Evolutionary conservation across 2,888 invertebrate genomes (phyloP).

Genomic region (Meteorus colon): DNA sequence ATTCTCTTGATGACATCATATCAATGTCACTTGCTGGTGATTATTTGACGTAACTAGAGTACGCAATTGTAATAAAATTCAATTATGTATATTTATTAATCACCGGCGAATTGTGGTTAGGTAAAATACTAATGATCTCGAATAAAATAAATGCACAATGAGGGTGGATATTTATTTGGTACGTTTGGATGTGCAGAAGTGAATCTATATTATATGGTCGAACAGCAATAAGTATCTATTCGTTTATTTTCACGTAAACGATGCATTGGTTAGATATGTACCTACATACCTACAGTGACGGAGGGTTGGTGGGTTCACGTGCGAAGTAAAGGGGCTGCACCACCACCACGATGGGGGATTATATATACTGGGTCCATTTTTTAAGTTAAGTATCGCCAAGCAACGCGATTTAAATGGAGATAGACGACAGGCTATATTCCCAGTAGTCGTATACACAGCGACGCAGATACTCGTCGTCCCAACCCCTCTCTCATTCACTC

Average conservation of each 20-base stretch:
- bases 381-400: constrained; percentile 62
- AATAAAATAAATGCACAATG: neutral
- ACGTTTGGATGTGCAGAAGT: neutral
- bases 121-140: neutral
- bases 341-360: constrained; percentile 43
- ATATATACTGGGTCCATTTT: constrained; percentile 63
- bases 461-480: neutral
- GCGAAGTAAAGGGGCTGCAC: constrained; percentile 29
- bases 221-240: constrained; percentile 59
- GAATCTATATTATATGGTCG: constrained; percentile 11
- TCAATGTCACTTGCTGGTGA: no score
- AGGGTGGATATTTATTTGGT: constrained; percentile 8
- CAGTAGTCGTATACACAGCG: constrained; percentile 33
- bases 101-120: no score
- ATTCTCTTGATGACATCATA: no score
- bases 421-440: constrained; percentile 58
- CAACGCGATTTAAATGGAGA: constrained; percentile 66
- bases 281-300: constrained; percentile 20
- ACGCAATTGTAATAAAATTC: no score
- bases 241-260: constrained; percentile 61
- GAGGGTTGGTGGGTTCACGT: constrained; percentile 24
- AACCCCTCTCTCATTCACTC: constrained; percentile 12
- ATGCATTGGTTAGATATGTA: constrained; percentile 55
- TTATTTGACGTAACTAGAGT: no score
- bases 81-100: no score